Conservation (phyloP, 1,140 invertebrate species). For the Drosophila neocordata region DNA sequence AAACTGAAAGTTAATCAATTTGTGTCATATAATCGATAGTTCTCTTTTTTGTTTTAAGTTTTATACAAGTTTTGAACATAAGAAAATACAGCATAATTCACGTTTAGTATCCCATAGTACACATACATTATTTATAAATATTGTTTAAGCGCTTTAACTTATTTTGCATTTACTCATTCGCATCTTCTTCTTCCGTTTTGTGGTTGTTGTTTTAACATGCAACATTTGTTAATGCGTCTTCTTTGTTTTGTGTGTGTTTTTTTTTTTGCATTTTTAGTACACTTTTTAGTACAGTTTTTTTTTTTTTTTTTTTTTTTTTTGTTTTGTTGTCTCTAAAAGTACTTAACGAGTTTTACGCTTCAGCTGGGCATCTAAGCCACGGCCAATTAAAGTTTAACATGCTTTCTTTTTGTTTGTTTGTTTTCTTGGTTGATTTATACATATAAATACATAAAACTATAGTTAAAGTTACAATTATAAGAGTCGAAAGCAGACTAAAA, state of each 20-base stretch:
- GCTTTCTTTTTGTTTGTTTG: conserved; percentile 41
- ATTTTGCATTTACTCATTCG: conserved; percentile 28
- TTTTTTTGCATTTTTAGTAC: conserved; percentile 42
- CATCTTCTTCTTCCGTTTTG: conserved; percentile 9
- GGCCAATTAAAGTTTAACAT: conserved; percentile 63
- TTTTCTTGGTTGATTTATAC: conserved; percentile 52
- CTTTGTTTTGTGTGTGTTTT: conserved; percentile 28
- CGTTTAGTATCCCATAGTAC: conserved; percentile 66
- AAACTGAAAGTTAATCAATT: conserved; percentile 55
- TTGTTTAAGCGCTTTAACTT: conserved; percentile 73
- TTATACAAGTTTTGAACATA: conserved; percentile 77
- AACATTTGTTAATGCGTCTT: conserved; percentile 59
- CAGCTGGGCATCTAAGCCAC: conserved; percentile 61
- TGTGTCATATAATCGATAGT: conserved; percentile 59
- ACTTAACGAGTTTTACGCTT: conserved; percentile 76
- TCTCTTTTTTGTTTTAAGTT: conserved; percentile 34
- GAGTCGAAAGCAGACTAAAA: conserved; percentile 63
- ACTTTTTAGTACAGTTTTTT: conserved; percentile 65
- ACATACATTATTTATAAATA: conserved; percentile 43
- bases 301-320: conserved; percentile 20
- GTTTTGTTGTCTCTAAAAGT: conserved; percentile 70
- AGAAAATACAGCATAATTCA: conserved; percentile 71
- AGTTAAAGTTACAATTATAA: conserved; percentile 62
- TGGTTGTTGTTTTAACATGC: conserved; percentile 42
- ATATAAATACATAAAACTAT: conserved; percentile 79